Base-by-base conservation (phyloP, 2,888 invertebrate species). In the Trachelus tabidus region DNA sequence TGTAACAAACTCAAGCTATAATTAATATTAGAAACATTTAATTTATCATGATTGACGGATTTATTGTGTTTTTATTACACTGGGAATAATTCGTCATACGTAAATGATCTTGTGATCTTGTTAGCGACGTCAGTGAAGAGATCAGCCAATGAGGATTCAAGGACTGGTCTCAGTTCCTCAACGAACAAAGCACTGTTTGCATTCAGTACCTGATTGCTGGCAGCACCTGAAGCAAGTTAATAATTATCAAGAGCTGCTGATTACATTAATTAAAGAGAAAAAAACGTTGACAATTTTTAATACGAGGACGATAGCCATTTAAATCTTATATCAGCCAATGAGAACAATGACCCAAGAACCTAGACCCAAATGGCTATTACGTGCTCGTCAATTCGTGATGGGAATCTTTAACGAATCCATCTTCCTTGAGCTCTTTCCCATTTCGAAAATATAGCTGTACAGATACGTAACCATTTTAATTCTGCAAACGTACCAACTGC, bases 71-170 rank as follows among this genome's bases (percentile, higher is more conserved):
- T 80, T 84, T 83, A 87, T 82, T 88, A 83, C 37, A 81, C 81
- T 11, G 95, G 95, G 87, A 95, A 95, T 77, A 96, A 91, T 92
- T 95, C 95, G 82, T 94, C 93, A 87, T 95, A 95, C 4, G 95
- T 94, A 87, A 95, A 95, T 77, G 93, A 93, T 23, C 93, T 92
- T 0, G 95, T 95, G 80, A 96, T 95, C 89, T 94, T 94, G 86
- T 95, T 95, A 0, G 95, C 94, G 87, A 95, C 94, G 81, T 94
- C 94, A 0, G 95, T 95, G 85, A 96, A 95, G 79, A 95, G 93
- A 74, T 94, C 94, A 3, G 94, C 93, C 73, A 95, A 92, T 30
- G 94, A 93, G 73, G 92, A 91, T 86, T 95, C 95, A 86, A 95
- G 87, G 34, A 94, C 94, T 11, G 95, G 95, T 81, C 93, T 93